Evolutionary conservation across 2,113 vertebrate species (phyloP), one percentile per base, ranked within the genome.

Genomic region (Parus major): DNA sequence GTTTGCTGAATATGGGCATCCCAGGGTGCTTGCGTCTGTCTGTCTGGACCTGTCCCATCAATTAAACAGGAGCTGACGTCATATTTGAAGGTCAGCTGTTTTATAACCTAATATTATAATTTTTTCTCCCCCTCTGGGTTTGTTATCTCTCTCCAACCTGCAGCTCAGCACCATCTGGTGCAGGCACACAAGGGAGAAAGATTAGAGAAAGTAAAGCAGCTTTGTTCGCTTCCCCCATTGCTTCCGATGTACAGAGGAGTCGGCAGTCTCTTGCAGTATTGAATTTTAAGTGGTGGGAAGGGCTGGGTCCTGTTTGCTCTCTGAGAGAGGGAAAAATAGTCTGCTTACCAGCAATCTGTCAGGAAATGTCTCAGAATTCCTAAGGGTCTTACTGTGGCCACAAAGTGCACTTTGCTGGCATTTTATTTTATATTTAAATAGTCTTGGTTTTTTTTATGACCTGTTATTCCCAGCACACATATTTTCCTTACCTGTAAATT

Each of bases 21-120:
- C 88, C 80, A 79, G 86, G 64, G 90, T 87, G 90, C 55, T 5
- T 63, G 63, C 70, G 19, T 71, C 56, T 97, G 93, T 86, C 82
- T 92, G 85, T 73, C 60, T 31, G 96, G 94, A 96, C 72, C 71
- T 56, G 42, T 91, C 85, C 95, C 82, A 71, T 83, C 91, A 80
- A 65, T 86, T 94, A 96, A 81, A 60, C 44, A 86, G 52, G 71
- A 81, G 35, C 59, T 64, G 93, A 80, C 27, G 20, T 96, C 84
- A 89, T 63, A 14, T 91, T 86, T 95, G 96, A 94, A 96, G 96
- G 91, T 92, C 86, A 93, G 73, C 84, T 92, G 82, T 90, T 97
- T 94, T 79, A 79, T 95, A 93, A 92, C 85, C 87, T 91, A 75
- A 68, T 93, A 86, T 83, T 84, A 79, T 65, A 24, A 0, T 79